Base-by-base conservation (phyloP, 2,113 vertebrate genomes). In the Ageneiosus marmoratus region DNA sequence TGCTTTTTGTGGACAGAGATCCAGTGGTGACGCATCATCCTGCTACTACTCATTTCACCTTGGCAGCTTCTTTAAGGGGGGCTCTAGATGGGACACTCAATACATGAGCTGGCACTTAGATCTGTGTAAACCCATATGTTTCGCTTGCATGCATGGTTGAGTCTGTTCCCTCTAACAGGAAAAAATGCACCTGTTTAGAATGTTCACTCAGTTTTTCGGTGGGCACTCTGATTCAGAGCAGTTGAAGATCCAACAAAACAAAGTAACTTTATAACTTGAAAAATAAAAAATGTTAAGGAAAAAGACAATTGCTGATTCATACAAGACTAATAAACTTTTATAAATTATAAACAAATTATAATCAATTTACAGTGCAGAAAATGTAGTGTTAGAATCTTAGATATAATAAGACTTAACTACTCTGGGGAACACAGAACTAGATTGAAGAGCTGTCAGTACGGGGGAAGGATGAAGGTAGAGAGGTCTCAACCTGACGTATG, bases 11-110 rank as follows among this genome's bases (percentile, higher is more conserved):
- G 56, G 81, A 53, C 27, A 86, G 89, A 85, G 79, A 50, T n/a
- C 24, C 29, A 86, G 88, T 70, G 75, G 82, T 74, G 87, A 84
- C 88, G 78, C 81, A 89, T 78, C 88, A 89, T 84, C 85, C 89
- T 88, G 85, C 87, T 79, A 89, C 88, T 63, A 86, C 80, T 90
- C 84, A 75, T 86, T 82, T 91, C 85, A 83, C 72, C 78, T 86
- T 84, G 83, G 88, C 81, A 62, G 81, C 86, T 84, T 85, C 84
- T 89, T 91, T 89, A 84, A 79, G 50, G 79, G 74, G 89, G 58
- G 32, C 75, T 76, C 73, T 65, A 46, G 34, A 41, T 80, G 83
- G 80, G 84, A 90, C 89, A 88, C 84, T 86, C 72, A 72, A 83
- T 84, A 89, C 67, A 83, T 87, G 88, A 85, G 83, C 83, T 82